Conservation (phyloP, 2,113 vertebrate genomes). For the Donacobius atricapilla region DNA sequence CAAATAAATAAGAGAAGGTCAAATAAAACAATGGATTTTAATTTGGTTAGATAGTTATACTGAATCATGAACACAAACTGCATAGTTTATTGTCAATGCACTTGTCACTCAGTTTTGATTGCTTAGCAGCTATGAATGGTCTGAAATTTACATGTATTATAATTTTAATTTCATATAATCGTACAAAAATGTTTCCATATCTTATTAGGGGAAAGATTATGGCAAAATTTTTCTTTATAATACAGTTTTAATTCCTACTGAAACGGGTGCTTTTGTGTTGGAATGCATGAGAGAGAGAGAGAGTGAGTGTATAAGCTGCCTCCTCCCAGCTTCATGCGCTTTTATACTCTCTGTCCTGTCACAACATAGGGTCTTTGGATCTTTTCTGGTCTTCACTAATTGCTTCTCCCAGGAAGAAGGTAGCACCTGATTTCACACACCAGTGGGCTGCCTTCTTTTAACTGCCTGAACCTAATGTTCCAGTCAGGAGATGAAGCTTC, state of each 20-base stretch:
- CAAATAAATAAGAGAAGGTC: neutral
- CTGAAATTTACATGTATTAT: neutral
- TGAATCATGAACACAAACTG: neutral
- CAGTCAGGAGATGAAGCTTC: neutral
- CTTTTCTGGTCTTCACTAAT: neutral
- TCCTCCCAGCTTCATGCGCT: neutral
- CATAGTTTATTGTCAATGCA: neutral
- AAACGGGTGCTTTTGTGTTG: neutral
- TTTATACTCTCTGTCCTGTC: neutral
- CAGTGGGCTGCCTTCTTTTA: neutral
- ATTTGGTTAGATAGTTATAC: neutral
- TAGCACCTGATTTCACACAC: neutral
- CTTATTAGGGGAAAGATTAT: neutral
- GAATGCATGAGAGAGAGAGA: neutral
- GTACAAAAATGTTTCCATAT: neutral
- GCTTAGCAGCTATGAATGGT: neutral
- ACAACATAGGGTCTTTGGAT: neutral
- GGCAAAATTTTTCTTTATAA: neutral
- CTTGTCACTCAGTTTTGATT: neutral
- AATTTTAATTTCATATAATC: neutral
- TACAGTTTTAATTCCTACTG: neutral
- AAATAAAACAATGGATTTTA: neutral
- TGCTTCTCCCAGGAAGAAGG: neutral
- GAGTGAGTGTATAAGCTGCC: fast-evolving
- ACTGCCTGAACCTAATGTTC: neutral